Evolutionary conservation across 1,140 invertebrate species (phyloP).

Genomic region (Leguminivora glycinivorella): DNA sequence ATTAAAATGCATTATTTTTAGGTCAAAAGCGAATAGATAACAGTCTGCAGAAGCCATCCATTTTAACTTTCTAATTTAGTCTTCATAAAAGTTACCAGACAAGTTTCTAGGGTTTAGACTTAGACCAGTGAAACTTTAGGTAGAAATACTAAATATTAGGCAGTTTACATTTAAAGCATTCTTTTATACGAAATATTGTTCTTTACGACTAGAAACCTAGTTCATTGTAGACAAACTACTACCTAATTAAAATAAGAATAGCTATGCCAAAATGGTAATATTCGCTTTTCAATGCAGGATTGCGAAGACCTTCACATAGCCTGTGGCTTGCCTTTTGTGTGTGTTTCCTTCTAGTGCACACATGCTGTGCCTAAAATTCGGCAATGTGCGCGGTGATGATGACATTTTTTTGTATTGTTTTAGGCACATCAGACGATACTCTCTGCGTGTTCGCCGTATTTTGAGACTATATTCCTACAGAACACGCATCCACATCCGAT

Average conservation of each 20-base stretch:
- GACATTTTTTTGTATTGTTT: constrained; percentile 50
- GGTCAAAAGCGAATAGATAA: constrained; percentile 56
- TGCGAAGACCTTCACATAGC: constrained; percentile 60
- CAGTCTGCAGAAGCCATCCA: constrained; percentile 67
- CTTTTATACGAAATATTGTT: constrained; percentile 15
- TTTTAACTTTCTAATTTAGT: constrained; percentile 74
- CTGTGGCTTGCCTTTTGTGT: constrained; percentile 45
- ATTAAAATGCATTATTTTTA: constrained; percentile 77
- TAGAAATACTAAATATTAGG: constrained; percentile 7
- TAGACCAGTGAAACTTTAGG: constrained; percentile 40
- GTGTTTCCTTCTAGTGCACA: constrained; percentile 29
- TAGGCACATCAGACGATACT: constrained; percentile 95
- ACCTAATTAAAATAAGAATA: constrained; percentile 64
- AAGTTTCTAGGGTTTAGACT: constrained; percentile 72
- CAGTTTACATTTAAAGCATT: constrained; percentile 18
- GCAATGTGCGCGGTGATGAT: not conserved
- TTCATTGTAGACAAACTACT: constrained; percentile 21
- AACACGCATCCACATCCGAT: constrained; percentile 95
- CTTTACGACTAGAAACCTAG: constrained; percentile 24
- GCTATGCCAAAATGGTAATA: constrained; percentile 52
- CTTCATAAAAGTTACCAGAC: constrained; percentile 64
- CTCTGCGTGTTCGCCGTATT: constrained; percentile 96
- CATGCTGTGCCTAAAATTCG: not conserved
- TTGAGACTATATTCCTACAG: constrained; percentile 95
- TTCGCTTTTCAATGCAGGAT: constrained; percentile 49